Base-by-base conservation (phyloP, 2,888 invertebrate genomes). In the Leptarthrus brevirostris region DNA sequence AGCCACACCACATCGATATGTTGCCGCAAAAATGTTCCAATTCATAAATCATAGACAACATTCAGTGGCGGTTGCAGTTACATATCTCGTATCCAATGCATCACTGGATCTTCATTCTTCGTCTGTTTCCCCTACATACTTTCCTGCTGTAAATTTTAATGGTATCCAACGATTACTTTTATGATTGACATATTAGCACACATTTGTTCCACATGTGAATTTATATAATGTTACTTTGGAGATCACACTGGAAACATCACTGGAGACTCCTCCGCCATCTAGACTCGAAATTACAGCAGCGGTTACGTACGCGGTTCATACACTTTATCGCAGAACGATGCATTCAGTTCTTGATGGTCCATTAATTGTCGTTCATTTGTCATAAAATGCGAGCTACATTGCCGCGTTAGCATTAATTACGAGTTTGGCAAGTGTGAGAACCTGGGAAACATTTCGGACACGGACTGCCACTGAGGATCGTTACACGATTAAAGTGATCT, bases 151-250 rank as follows among this genome's bases (percentile, higher is more conserved):
- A 8, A 30, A 30, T 4, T 8, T 30, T 30, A 30, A 30, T 30
- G 16, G 53, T 30, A 75, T 34, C 53, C 58, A 58, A 47, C 69
- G 69, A 75, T 75, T 73, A 54, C 64, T 66, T 73, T 16, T 71
- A 75, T 74, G 75, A 75, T 75, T 75, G 75, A 74, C 75, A 74
- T 70, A 70, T 75, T 74, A 75, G 71, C 75, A 71, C 75, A 75
- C 75, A 75, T 75, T 75, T 75, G 75, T 54, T 71, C 66, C 71
- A 75, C 73, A 75, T 74, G 71, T 75, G 75, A 71, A 71, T 54
- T 71, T 71, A 54, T 71, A 66, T 47, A 49, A 47, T 20, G 16
- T 47, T n/a, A 14, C 44, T 16, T 10, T 6, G n/a, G 18, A 20
- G 34, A 24, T 49, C 49, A 14, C 30, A 14, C 66, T 20, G 26